Percentiles rank a stretch among this genome's conserved stretches.
phyloP scores from a whole-genome alignment of 2,888 invertebrate genomes.

The Brassicogethes aeneus region DNA sequence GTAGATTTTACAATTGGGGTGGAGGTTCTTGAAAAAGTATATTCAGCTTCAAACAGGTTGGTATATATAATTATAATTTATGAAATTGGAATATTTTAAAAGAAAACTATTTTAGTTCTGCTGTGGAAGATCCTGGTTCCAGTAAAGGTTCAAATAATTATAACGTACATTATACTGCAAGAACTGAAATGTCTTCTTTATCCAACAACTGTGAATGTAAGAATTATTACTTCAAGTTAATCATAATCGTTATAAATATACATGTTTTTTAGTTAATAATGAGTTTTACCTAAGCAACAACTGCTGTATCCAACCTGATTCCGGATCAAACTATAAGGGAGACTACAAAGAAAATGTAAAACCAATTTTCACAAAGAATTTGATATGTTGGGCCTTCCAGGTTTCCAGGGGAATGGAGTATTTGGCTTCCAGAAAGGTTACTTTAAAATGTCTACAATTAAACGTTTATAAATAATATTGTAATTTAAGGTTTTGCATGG shows the following conservation, averaged over 20 bases:
- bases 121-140: no score
- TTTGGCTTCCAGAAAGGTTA: constrained; percentile 75
- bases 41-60: background rate
- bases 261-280: no score
- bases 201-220: background rate
- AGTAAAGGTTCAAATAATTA: no score
- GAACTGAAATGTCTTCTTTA: background rate
- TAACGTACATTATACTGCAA: background rate
- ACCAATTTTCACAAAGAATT: constrained; percentile 71
- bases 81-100: background rate
- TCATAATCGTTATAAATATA: no score
- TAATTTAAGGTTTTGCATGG: constrained; percentile 65
- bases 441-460: constrained; percentile 5
- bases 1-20: constrained; percentile 55
- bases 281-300: no score
- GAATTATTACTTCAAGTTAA: no score
- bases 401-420: constrained; percentile 95
- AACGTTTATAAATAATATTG: background rate
- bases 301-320: constrained; percentile 59
- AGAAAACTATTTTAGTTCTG: background rate
- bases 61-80: background rate
- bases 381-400: constrained; percentile 88
- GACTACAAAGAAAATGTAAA: constrained; percentile 62
- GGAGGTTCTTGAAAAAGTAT: background rate
- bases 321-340: constrained; percentile 71